These are phyloP conservation scores for Bombus consobrinus DNA, from an alignment of 1,140 invertebrate species.

Conservation along the genomic window DNA sequence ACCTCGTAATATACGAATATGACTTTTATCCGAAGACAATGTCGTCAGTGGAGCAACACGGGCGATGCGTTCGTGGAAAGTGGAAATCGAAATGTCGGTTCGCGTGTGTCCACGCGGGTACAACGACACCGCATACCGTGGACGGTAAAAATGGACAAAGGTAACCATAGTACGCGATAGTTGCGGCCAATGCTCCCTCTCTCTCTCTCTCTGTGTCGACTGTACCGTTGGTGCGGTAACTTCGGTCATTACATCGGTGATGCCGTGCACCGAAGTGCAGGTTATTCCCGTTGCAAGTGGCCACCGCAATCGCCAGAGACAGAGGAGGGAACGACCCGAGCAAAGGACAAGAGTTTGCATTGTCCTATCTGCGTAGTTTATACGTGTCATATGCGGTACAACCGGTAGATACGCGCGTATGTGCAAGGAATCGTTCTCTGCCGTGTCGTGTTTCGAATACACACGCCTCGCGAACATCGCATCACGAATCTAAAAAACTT, in stretches of 20 bases:
- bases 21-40: background rate
- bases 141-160: constrained; percentile 35
- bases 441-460: constrained; percentile 59
- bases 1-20: background rate
- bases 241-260: constrained; percentile 59
- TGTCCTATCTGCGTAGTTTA: constrained; percentile 64
- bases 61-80: constrained; percentile 24
- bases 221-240: constrained; percentile 37
- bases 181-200: constrained; percentile 1
- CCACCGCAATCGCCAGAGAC: constrained; percentile 21
- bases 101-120: constrained; percentile 1
- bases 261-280: constrained; percentile 40
- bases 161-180: constrained; percentile 31
- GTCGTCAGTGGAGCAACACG: background rate
- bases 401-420: constrained; percentile 6
- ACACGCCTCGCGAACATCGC: constrained; percentile 66
- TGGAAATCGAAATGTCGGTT: constrained; percentile 24
- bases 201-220: background rate
- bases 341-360: constrained; percentile 58
- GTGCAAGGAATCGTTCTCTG: background rate
- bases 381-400: constrained; percentile 57
- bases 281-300: constrained; percentile 43
- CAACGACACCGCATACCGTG: constrained; percentile 20
- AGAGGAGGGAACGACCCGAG: constrained; percentile 22
- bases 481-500: constrained; percentile 78